phyloP scores from a whole-genome alignment of 1,140 invertebrate genomes.

The Polypedilum vanderplanki region DNA sequence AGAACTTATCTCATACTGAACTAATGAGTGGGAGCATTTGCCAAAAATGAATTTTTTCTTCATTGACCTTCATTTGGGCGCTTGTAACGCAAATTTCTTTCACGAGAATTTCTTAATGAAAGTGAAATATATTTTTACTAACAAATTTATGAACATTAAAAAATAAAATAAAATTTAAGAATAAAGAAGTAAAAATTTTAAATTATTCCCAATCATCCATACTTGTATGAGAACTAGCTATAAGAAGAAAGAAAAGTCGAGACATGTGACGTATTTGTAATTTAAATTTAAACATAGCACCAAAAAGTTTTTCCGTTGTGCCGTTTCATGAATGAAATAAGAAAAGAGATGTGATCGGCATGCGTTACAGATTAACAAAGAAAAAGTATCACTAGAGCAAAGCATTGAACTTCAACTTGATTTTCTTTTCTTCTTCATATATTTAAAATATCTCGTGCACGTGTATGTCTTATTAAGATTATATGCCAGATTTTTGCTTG shows the following conservation, averaged over 20 bases:
- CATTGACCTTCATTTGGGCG: neutral
- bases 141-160: too few species aligned
- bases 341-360: neutral
- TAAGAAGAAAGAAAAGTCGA: too few species aligned
- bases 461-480: neutral
- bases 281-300: too few species aligned
- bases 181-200: too few species aligned
- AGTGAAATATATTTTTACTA: too few species aligned
- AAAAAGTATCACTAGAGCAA: neutral
- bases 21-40: neutral
- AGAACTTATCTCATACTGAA: neutral
- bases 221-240: too few species aligned
- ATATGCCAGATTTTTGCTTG: neutral
- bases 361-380: neutral
- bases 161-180: too few species aligned
- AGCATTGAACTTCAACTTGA: constrained; percentile 12
- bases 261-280: too few species aligned
- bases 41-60: neutral
- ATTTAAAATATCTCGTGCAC: neutral
- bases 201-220: too few species aligned
- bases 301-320: neutral
- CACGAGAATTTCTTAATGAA: too few species aligned
- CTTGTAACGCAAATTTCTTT: too few species aligned
- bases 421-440: neutral
- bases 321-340: neutral